phyloP scores from a whole-genome alignment of 2,888 invertebrate genomes.

The Stomorhina lunata region DNA sequence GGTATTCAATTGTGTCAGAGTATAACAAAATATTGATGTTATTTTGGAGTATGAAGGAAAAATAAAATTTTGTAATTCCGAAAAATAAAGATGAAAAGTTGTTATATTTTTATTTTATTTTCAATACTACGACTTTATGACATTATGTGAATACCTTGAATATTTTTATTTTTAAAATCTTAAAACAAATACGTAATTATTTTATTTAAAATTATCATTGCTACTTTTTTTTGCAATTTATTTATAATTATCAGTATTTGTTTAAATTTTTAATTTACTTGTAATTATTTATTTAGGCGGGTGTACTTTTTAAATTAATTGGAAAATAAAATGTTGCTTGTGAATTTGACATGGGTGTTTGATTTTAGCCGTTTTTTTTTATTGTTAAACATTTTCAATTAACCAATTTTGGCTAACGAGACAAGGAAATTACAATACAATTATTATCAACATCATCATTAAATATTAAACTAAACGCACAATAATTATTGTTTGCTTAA shows the following conservation, averaged over 20 bases:
- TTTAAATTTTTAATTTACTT: conserved; percentile 20
- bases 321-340: neutral
- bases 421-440: conserved; percentile 58
- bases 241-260: conserved; percentile 23
- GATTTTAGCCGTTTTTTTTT: neutral
- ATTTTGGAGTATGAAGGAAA: no score
- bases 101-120: no score
- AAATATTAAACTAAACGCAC: neutral
- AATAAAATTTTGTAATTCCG: no score
- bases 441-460: neutral
- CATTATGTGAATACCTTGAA: no score
- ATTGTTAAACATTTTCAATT: conserved; percentile 55
- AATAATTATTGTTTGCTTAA: neutral
- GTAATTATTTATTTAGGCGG: conserved; percentile 18
- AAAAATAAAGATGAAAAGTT: no score
- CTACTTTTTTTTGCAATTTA: neutral
- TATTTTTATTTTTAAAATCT: no score
- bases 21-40: no score
- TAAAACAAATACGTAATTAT: neutral
- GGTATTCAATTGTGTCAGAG: no score
- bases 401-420: conserved; percentile 64
- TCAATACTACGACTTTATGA: no score
- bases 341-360: conserved; percentile 36
- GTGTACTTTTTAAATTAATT: conserved; percentile 37
- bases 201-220: neutral